Base-by-base conservation (phyloP, 2,113 vertebrate genomes). In the Ovis canadensis region DNA sequence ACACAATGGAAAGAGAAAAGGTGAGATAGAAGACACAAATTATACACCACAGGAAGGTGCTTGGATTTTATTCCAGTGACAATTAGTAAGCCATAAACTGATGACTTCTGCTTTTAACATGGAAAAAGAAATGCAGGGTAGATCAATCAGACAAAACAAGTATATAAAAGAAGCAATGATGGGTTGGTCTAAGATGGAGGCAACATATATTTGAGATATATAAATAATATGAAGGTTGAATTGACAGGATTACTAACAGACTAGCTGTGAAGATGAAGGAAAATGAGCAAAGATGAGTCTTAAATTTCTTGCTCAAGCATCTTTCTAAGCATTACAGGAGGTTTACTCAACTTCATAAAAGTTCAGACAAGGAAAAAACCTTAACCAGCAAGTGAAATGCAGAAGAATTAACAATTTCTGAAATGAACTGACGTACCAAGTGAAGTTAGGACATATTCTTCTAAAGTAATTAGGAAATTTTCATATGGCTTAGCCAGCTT, bases 231-330 rank as follows among this genome's bases (percentile, higher is more conserved):
- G 16, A 60, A 94, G 17, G 54, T 1, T 60, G 16, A 52, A 88
- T 5, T 55, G 27, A 77, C 36, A 77, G 71, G 23, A 77, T 40
- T 43, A 77, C 71, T 77, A 25, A 43, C 36, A 43, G 40, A 74
- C 40, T 43, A 91, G 8, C 80, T 31, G n/a, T 14, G 21, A 15
- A 92, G 19, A 92, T 25, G 31, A 60, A 87, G n/a, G 27, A 31
- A 83, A 78, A 54, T 91, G 7, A 86, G 40, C 55, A 67, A 89
- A 96, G 27, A 88, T 10, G 67, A 54, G 50, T 33, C 29, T 43
- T 80, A 36, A 89, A 27, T 43, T 94, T 96, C 84, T 93, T 83
- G 36, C 3, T 93, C 40, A 94, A 89, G 40, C 54, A 95, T 83
- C 64, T 89, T 59, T 67, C 81, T 45, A 33, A 93, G 43, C 27